Evolutionary conservation across 2,888 invertebrate genomes (phyloP).

Genomic region (Nomada goodeniana): DNA sequence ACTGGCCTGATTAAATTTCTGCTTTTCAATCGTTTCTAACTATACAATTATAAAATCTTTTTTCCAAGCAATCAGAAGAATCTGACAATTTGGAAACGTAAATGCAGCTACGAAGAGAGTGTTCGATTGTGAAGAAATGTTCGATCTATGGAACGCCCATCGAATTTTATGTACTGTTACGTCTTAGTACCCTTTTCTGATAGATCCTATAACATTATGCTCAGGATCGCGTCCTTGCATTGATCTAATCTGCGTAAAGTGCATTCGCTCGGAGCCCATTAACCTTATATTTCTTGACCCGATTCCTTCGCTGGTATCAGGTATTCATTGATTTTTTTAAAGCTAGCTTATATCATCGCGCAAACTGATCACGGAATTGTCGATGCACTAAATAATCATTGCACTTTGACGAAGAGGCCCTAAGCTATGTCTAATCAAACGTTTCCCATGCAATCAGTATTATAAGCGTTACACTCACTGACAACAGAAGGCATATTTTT

Average conservation of each 20-base stretch:
- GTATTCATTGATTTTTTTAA: constrained; percentile 17
- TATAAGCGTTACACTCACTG: no score
- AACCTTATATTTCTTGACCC: constrained; percentile 31
- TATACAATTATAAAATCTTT: no score
- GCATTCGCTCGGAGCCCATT: constrained; percentile 30
- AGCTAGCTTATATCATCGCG: background rate
- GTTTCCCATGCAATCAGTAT: background rate
- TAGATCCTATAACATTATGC: background rate
- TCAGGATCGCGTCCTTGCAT: constrained; percentile 22
- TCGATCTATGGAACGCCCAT: background rate
- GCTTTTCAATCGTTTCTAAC: background rate
- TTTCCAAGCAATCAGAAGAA: background rate
- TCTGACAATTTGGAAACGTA: background rate
- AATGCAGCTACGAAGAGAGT: background rate
- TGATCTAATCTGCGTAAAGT: constrained; percentile 40
- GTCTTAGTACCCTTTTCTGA: constrained; percentile 11
- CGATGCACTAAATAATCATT: background rate
- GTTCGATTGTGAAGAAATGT: background rate
- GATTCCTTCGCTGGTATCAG: constrained; percentile 12
- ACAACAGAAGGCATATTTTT: no score
- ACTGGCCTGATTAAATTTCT: background rate
- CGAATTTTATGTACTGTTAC: background rate
- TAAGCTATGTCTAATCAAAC: background rate
- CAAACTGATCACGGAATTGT: background rate
- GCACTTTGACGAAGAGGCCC: background rate